These are phyloP conservation scores for Luperina testacea DNA, from an alignment of 2,888 invertebrate genomes.

Conservation along the genomic window DNA sequence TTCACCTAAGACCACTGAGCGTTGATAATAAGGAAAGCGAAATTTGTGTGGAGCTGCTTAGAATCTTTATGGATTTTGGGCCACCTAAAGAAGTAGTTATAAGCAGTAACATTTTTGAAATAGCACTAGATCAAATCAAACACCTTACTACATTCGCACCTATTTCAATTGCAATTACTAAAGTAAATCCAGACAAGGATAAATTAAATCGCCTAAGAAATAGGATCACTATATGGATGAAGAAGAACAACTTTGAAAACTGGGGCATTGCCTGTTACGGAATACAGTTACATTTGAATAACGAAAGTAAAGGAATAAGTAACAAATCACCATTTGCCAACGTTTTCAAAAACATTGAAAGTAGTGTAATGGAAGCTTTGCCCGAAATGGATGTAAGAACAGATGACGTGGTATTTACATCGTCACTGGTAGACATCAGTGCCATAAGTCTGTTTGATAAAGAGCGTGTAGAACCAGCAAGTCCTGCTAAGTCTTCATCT, in stretches of 20 bases:
- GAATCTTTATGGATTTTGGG: conserved; percentile 58
- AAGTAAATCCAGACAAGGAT: not conserved
- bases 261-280: conserved; percentile 48
- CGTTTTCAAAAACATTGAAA: conserved; percentile 25
- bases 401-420: not conserved
- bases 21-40: conserved; percentile 7
- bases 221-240: conserved; percentile 27
- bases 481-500: not conserved
- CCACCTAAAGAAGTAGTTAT: conserved; percentile 39
- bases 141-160: conserved; percentile 22
- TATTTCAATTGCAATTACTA: conserved; percentile 9
- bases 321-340: conserved; percentile 5
- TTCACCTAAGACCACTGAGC: conserved; percentile 48
- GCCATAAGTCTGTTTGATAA: not conserved
- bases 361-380: not conserved
- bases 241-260: conserved; percentile 1
- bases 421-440: not conserved
- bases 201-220: not conserved
- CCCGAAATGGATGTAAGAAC: not conserved
- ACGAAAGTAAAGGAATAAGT: not conserved
- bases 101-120: conserved; percentile 1
- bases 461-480: not conserved
- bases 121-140: conserved; percentile 31
- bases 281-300: conserved; percentile 39
- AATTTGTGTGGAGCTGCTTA: conserved; percentile 38